Percentiles rank a stretch among this genome's conserved stretches.
Conservation (phyloP, 1,140 invertebrate species). For the Mycetomoellerius zeteki region DNA sequence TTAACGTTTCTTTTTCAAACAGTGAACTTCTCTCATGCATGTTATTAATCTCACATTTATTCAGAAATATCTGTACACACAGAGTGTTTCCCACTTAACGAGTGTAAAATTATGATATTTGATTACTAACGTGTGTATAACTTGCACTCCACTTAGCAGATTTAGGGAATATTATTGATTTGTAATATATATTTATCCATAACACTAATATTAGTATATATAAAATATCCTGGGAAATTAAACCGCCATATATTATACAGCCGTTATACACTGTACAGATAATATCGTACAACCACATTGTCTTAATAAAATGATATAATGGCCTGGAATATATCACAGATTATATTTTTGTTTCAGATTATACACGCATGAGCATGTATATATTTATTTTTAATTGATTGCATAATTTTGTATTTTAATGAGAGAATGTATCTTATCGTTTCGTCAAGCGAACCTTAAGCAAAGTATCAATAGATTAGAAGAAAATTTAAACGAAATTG, state of each 20-base stretch:
- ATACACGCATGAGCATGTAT: conserved; percentile 18
- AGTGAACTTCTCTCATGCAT: not conserved
- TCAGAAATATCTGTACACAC: not conserved
- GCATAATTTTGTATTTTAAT: conserved; percentile 13
- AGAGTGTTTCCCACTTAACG: not conserved
- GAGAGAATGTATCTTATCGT: conserved; percentile 20
- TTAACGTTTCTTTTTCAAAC: not conserved
- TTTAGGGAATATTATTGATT: not conserved
- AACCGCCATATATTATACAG: not conserved
- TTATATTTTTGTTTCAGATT: conserved; percentile 19
- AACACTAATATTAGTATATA: conserved; percentile 9
- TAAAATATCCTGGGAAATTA: conserved; percentile 13
- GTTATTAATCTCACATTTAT: conserved; percentile 32
- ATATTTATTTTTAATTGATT: not conserved
- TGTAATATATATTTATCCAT: conserved; percentile 6
- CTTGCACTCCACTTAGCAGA: not conserved
- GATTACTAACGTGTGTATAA: conserved; percentile 1
- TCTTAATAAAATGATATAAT: conserved; percentile 21
- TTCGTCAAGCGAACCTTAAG: not conserved
- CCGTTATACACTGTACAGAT: not conserved
- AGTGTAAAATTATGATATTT: not conserved
- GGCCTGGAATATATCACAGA: not conserved
- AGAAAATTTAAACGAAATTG: not conserved
- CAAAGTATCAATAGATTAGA: not conserved
- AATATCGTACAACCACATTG: not conserved